Evolutionary conservation across 2,113 vertebrate species (phyloP).

Genomic region (Rhea americana): DNA sequence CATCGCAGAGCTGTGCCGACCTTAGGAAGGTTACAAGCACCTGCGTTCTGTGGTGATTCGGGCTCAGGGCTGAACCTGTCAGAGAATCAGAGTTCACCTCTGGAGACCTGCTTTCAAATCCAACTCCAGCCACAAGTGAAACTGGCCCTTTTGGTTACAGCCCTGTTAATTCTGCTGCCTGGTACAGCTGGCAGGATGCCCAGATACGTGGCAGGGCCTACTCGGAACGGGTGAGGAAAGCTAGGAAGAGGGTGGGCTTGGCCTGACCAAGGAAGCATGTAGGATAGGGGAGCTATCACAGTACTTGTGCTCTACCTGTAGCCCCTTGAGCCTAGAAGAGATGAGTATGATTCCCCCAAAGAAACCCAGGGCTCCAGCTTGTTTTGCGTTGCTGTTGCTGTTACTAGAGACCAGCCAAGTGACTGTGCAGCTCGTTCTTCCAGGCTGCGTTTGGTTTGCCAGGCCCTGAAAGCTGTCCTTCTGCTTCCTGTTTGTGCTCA

Average conservation of each 20-base stretch:
- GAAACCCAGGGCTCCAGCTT: background rate
- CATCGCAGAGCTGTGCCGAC: fast-evolving
- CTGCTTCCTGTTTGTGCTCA: too few relatives aligned
- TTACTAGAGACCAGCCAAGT: background rate
- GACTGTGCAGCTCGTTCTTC: background rate
- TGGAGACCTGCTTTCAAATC: background rate
- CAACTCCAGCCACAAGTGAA: background rate
- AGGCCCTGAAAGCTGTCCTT: background rate
- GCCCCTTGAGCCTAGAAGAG: background rate
- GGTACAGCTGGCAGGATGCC: background rate
- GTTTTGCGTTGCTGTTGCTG: background rate
- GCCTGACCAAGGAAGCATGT: background rate
- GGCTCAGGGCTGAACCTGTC: background rate
- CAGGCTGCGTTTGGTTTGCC: background rate
- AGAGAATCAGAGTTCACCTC: background rate
- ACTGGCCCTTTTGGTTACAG: background rate
- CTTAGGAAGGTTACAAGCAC: background rate
- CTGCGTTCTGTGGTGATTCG: background rate
- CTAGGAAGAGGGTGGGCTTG: background rate
- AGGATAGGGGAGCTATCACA: background rate
- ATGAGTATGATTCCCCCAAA: background rate
- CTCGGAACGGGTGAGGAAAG: background rate
- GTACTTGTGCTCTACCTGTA: background rate
- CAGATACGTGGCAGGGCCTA: fast-evolving
- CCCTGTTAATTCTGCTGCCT: background rate